Percentiles rank a stretch among this genome's conserved stretches.
These are phyloP conservation scores for Typhlomys cinereus DNA, from an alignment of 2,113 vertebrate genomes.

Conservation along the genomic window DNA sequence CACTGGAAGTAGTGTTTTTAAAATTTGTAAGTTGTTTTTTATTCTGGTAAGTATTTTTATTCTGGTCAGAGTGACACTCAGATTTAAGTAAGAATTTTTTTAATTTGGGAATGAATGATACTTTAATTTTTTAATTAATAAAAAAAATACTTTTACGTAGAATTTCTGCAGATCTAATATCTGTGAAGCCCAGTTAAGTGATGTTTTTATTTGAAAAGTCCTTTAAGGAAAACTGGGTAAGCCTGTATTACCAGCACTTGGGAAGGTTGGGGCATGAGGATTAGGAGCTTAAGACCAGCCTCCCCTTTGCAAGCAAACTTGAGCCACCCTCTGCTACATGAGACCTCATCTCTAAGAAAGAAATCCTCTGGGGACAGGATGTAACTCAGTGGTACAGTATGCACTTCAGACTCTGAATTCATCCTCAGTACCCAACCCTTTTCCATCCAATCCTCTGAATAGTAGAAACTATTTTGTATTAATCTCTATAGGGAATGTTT, in stretches of 20 bases:
- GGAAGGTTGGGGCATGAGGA: neutral
- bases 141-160: constrained; percentile 5
- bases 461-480: neutral
- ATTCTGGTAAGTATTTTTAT: neutral
- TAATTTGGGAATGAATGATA: neutral
- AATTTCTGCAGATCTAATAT: constrained; percentile 11
- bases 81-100: constrained; percentile 11
- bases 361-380: neutral
- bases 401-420: neutral
- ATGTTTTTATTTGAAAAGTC: constrained; percentile 24
- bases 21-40: neutral
- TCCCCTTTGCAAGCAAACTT: neutral
- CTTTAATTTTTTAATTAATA: constrained; percentile 17
- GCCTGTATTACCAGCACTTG: neutral
- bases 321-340: neutral
- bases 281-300: neutral
- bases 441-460: neutral
- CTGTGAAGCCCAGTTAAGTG: neutral
- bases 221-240: neutral
- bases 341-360: neutral
- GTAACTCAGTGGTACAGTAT: neutral
- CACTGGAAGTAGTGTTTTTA: constrained; percentile 13
- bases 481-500: neutral
- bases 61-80: neutral
- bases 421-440: no score